Percentiles rank a stretch among this genome's conserved stretches.
Evolutionary conservation across 30 jellyfish, hydroid and myxozoan genomes (phyloP).

Genomic region (Turritopsis dohrnii): DNA sequence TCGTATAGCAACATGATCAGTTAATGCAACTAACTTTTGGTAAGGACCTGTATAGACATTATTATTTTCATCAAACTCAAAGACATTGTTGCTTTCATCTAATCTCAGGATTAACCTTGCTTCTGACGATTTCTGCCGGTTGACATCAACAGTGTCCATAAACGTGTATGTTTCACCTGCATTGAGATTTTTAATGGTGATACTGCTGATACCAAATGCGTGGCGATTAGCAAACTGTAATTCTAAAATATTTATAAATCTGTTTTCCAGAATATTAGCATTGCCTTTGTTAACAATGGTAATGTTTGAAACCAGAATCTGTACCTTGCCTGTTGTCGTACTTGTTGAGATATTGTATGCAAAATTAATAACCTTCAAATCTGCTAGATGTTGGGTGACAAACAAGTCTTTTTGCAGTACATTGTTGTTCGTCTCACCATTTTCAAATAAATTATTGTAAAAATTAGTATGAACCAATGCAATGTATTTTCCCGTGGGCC

Average conservation of each 20-base stretch:
- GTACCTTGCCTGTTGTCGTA: background rate
- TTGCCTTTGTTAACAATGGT: background rate
- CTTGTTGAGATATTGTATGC: background rate
- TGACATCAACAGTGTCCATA: background rate
- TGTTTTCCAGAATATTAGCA: background rate
- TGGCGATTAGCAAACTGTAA: background rate
- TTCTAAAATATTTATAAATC: background rate
- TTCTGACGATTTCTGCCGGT: background rate
- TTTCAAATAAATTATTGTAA: constrained; percentile 16
- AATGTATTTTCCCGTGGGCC: constrained; percentile 17
- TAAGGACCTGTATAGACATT: background rate
- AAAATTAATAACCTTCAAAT: background rate
- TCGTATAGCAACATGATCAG: background rate
- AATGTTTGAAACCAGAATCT: background rate
- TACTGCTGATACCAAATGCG: background rate
- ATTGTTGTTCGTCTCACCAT: constrained; percentile 9
- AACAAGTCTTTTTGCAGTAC: background rate
- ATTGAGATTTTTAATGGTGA: background rate
- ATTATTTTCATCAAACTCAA: background rate
- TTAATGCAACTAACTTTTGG: background rate
- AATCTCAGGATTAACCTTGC: background rate
- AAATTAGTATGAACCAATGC: constrained; percentile 28
- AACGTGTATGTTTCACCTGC: background rate
- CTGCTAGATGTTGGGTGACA: constrained; percentile 25
- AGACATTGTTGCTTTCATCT: background rate